Conservation (phyloP, 2,888 invertebrate genomes). For the Agrypnus murinus region DNA sequence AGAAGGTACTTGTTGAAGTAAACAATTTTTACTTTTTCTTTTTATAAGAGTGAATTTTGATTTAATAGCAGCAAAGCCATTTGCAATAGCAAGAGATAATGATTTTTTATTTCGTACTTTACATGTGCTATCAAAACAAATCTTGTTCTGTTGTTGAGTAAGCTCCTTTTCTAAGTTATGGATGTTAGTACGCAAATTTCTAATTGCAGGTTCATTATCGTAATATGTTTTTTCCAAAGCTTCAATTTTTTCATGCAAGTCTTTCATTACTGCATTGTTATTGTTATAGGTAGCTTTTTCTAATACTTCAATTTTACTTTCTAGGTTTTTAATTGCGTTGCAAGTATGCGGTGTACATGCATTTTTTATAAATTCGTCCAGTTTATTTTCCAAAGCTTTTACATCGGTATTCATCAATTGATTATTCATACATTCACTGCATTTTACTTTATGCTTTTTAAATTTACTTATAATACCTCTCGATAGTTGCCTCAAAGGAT, state of each 20-base stretch:
- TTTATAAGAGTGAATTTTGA: too few relatives aligned
- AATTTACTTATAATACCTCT: too few relatives aligned
- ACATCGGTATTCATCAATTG: too few relatives aligned
- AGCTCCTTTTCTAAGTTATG: not conserved
- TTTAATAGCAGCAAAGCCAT: too few relatives aligned
- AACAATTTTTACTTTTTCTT: too few relatives aligned
- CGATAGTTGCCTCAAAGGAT: too few relatives aligned
- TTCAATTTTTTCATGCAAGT: slow-evolving; percentile 6
- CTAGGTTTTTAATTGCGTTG: not conserved
- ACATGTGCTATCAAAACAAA: too few relatives aligned
- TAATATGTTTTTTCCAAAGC: slow-evolving; percentile 6
- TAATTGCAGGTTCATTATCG: not conserved
- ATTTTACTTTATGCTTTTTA: too few relatives aligned
- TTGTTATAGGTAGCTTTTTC: not conserved
- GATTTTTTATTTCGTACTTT: too few relatives aligned
- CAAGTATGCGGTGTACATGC: not conserved
- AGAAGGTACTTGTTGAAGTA: too few relatives aligned
- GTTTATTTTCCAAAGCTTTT: not conserved
- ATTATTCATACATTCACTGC: too few relatives aligned
- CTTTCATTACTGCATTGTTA: slow-evolving; percentile 5
- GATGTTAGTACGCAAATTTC: not conserved
- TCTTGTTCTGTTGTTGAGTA: not conserved
- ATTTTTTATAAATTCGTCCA: not conserved
- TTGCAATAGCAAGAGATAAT: too few relatives aligned
- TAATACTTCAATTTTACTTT: not conserved